A percentile compares a stretch with the other conserved stretches of the same genome.
Conservation (phyloP, 30 jellyfish, hydroid and myxozoan species). For the Catostylus mosaicus region DNA sequence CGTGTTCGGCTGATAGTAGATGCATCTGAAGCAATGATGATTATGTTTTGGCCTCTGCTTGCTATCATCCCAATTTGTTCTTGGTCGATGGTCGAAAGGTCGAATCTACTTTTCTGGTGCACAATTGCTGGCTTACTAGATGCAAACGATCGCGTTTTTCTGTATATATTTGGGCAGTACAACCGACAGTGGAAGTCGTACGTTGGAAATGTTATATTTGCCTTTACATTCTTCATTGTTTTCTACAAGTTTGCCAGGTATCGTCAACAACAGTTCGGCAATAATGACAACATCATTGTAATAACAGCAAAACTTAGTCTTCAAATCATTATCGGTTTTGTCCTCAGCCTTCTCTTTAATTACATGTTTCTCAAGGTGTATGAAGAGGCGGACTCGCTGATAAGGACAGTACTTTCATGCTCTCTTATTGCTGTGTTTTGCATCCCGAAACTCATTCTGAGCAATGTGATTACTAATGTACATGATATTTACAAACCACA, state of each 20-base stretch:
- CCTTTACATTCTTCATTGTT: background rate
- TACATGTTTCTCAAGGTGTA: constrained; percentile 3
- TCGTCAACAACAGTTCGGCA: background rate
- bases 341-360: background rate
- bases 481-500: background rate
- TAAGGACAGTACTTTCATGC: constrained; percentile 7
- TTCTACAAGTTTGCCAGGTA: constrained; percentile 1
- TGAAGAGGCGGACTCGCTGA: background rate
- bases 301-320: constrained; percentile 7
- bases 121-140: constrained; percentile 7
- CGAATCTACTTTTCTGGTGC: background rate
- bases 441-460: constrained; percentile 7
- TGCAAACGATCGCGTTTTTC: background rate
- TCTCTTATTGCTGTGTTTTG: background rate
- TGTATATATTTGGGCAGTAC: constrained; percentile 4
- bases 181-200: constrained; percentile 15
- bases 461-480: background rate
- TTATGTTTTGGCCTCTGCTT: constrained; percentile 14
- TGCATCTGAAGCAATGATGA: background rate
- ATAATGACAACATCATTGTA: background rate
- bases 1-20: constrained; percentile 1
- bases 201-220: constrained; percentile 25
- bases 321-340: constrained; percentile 13
- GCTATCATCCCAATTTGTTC: constrained; percentile 1
- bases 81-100: background rate